Conservation (phyloP, 2,797 vertebrate species). For the Malurus leucopterus region DNA sequence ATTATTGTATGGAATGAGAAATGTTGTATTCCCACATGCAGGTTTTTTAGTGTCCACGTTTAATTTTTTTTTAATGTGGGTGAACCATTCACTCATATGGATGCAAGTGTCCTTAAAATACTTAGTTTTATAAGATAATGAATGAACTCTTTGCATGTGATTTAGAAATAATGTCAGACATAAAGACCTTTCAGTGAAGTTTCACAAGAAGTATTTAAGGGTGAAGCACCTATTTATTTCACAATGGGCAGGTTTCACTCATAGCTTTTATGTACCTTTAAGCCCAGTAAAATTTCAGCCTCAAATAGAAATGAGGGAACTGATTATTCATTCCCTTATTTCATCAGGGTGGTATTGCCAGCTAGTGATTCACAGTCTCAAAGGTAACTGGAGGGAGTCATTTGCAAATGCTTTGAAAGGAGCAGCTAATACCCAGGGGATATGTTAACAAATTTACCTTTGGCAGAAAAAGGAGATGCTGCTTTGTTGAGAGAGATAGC, state of each 20-base stretch:
- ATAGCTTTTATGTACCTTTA: neutral
- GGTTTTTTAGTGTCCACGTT: neutral
- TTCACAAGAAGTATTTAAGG: neutral
- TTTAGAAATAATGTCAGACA: neutral
- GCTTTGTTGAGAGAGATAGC: neutral
- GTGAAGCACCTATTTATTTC: neutral
- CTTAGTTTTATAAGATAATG: neutral
- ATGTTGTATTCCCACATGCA: neutral
- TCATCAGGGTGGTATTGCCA: neutral
- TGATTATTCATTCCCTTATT: neutral
- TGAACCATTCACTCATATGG: neutral
- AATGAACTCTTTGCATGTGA: neutral
- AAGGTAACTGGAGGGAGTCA: neutral
- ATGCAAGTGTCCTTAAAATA: neutral
- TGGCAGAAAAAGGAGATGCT: neutral
- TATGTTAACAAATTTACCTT: neutral
- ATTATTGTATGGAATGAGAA: neutral
- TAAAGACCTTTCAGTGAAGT: neutral
- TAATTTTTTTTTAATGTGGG: neutral
- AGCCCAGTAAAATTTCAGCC: neutral
- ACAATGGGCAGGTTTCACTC: neutral
- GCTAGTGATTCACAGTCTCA: neutral
- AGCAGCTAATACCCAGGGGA: neutral
- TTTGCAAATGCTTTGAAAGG: slow-evolving; percentile 1
- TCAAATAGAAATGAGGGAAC: neutral